Conservation (phyloP, 1,140 invertebrate species). For the Zaprionus ornatus region DNA sequence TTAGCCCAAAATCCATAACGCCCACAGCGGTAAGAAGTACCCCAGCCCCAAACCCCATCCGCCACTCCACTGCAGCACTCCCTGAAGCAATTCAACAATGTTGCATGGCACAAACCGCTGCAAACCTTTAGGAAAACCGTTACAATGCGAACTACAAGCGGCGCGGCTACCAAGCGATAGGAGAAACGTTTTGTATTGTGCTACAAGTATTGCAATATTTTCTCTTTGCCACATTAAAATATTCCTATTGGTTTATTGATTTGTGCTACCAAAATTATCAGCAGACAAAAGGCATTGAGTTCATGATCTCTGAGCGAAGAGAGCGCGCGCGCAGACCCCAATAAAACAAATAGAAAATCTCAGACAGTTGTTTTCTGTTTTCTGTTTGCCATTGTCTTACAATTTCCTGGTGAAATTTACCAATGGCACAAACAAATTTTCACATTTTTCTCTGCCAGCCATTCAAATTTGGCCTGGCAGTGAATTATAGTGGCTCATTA, state of each 20-base stretch:
- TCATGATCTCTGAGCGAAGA: conserved; percentile 73
- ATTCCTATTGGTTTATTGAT: conserved; percentile 73
- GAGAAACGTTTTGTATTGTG: conserved; percentile 40
- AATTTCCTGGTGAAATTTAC: conserved; percentile 75
- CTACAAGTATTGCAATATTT: conserved; percentile 55
- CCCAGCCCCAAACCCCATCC: neutral
- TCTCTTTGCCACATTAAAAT: conserved; percentile 60
- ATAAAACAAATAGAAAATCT: conserved; percentile 37
- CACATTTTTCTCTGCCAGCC: conserved; percentile 31
- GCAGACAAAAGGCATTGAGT: conserved; percentile 61
- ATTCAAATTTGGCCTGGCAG: conserved; percentile 72
- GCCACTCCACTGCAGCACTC: neutral
- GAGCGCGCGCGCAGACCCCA: conserved; percentile 53
- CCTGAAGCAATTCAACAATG: conserved; percentile 1
- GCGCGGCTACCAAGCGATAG: conserved; percentile 49
- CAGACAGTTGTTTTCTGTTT: conserved; percentile 17
- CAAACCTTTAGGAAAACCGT: conserved; percentile 45
- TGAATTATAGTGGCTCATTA: conserved; percentile 79
- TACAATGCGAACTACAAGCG: conserved; percentile 50
- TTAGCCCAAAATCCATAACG: conserved; percentile 30
- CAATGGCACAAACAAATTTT: conserved; percentile 34
- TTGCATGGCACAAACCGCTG: conserved; percentile 8
- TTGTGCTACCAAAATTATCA: conserved; percentile 77
- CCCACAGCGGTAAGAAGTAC: neutral
- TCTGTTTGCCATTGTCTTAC: conserved; percentile 58